Conservation (phyloP, 1,140 invertebrate genomes). For the Meloidogyne floridensis region DNA sequence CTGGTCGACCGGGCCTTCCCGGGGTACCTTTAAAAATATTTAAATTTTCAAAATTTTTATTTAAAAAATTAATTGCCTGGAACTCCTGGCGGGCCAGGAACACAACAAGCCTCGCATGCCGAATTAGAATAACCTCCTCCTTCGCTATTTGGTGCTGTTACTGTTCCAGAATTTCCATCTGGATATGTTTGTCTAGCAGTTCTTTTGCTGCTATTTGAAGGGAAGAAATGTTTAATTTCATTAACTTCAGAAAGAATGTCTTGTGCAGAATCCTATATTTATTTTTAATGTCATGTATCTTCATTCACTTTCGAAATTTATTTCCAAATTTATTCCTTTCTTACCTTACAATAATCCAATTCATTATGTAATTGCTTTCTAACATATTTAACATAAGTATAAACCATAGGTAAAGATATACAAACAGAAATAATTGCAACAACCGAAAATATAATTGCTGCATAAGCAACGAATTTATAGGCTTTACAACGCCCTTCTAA, state of each 20-base stretch:
- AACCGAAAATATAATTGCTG: constrained; percentile 56
- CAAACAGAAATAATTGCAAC: constrained; percentile 59
- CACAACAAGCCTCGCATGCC: constrained; percentile 33
- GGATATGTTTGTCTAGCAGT: not conserved
- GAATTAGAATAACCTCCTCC: not conserved
- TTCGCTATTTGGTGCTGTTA: constrained; percentile 14
- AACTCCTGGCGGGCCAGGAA: constrained; percentile 38
- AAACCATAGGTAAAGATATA: constrained; percentile 60
- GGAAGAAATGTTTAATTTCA: constrained; percentile 22
- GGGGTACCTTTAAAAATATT: constrained; percentile 20
- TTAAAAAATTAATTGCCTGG: constrained; percentile 20
- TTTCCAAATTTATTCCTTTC: not conserved
- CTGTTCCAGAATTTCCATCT: not conserved
- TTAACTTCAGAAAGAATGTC: constrained; percentile 39
- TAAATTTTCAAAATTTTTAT: not conserved
- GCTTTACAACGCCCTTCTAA: constrained; percentile 55
- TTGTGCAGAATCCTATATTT: constrained; percentile 31
- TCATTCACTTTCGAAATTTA: not conserved
- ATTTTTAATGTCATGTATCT: not conserved
- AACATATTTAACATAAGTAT: constrained; percentile 59
- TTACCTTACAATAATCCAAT: constrained; percentile 56
- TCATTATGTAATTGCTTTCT: constrained; percentile 56
- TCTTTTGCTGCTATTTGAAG: constrained; percentile 12
- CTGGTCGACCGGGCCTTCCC: constrained; percentile 38
- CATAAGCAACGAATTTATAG: constrained; percentile 56